phyloP scores from a whole-genome alignment of 2,113 vertebrate genomes.

The Patagioenas fasciata region DNA sequence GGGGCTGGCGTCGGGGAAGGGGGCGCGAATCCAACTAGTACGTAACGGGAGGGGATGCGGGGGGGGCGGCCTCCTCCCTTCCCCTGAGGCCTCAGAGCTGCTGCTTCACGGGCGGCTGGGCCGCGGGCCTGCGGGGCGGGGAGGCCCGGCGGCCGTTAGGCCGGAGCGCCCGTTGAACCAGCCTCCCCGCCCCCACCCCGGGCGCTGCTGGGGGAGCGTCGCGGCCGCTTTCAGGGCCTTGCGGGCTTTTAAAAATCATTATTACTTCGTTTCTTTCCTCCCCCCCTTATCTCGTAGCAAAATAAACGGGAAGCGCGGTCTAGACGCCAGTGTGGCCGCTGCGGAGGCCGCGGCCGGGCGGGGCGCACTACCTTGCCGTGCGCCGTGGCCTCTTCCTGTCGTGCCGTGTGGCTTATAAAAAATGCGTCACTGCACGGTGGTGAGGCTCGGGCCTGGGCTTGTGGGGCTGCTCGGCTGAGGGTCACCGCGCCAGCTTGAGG shows the following conservation, averaged over 20 bases:
- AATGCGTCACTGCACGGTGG: slow-evolving; percentile 27
- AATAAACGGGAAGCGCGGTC: not conserved
- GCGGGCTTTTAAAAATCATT: too few relatives aligned
- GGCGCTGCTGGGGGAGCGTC: not conserved
- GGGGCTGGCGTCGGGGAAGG: not conserved
- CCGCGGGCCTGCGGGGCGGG: not conserved
- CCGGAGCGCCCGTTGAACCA: not conserved
- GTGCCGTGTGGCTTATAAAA: not conserved
- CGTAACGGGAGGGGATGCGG: too few relatives aligned
- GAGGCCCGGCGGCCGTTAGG: not conserved
- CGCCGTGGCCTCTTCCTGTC: not conserved
- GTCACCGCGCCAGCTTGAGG: not conserved
- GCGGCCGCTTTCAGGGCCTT: not conserved
- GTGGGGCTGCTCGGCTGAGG: not conserved
- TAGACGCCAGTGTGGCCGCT: not conserved
- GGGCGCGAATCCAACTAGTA: rapidly evolving
- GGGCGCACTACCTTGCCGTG: slow-evolving; percentile 1
- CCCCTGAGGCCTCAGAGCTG: not conserved
- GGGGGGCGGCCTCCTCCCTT: too few relatives aligned
- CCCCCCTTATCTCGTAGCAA: not conserved
- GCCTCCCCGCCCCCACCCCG: not conserved
- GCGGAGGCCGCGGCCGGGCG: slow-evolving; percentile 17
- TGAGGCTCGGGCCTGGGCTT: not conserved
- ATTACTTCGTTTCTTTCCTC: too few relatives aligned
- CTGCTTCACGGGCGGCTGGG: not conserved